Percentiles rank a stretch among this genome's conserved stretches.
Conservation (phyloP, 2,113 vertebrate genomes). For the Pteruthius melanotis region DNA sequence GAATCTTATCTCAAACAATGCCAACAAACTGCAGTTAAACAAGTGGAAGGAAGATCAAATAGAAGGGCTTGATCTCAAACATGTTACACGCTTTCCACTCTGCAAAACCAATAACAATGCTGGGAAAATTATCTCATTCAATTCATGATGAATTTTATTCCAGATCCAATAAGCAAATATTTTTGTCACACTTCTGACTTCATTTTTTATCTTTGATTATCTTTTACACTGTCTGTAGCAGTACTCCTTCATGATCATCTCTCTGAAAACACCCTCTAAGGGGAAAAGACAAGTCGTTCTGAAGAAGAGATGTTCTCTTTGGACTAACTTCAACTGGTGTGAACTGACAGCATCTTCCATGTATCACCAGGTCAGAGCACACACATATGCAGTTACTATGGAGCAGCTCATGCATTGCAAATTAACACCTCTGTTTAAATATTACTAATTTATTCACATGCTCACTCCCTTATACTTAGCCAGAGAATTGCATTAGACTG, state of each 20-base stretch:
- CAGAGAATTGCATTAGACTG: constrained; percentile 10
- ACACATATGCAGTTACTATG: constrained; percentile 4
- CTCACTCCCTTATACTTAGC: constrained; percentile 30
- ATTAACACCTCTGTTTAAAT: constrained; percentile 54
- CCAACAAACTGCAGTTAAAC: background rate
- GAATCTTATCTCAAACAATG: background rate
- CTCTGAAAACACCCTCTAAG: background rate
- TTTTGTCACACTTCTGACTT: background rate
- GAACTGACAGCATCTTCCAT: background rate
- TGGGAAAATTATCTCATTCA: background rate
- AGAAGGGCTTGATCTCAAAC: background rate
- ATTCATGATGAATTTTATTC: background rate
- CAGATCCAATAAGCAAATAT: background rate
- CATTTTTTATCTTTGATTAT: background rate
- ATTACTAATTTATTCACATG: constrained; percentile 55
- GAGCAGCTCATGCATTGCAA: constrained; percentile 36
- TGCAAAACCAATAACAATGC: background rate
- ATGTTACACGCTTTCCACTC: background rate
- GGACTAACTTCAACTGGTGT: background rate
- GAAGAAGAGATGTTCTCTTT: background rate
- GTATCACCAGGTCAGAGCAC: constrained; percentile 22
- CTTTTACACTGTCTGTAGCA: background rate
- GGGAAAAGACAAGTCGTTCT: background rate
- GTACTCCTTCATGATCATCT: background rate
- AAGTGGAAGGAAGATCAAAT: background rate